Evolutionary conservation across 2,797 vertebrate species (phyloP).

Genomic region (Onychomys torridus): DNA sequence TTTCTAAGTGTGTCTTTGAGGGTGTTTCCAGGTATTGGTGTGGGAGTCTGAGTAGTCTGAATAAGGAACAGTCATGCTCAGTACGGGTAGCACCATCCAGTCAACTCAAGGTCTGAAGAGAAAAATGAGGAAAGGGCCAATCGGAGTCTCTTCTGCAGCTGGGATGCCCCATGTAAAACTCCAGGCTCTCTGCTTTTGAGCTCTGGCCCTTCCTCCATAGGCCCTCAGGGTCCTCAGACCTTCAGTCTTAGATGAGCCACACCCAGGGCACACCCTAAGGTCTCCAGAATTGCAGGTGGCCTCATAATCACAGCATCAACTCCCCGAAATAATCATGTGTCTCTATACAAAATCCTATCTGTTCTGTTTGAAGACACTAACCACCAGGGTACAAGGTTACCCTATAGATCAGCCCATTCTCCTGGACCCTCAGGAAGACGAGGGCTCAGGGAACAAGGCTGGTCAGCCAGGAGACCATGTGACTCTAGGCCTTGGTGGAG

Average conservation of each 20-base stretch:
- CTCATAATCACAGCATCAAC: background rate
- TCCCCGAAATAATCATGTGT: background rate
- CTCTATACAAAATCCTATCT: background rate
- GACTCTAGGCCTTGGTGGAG: background rate
- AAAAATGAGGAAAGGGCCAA: background rate
- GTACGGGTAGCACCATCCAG: background rate
- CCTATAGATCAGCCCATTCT: background rate
- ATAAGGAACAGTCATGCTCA: background rate
- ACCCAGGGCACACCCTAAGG: background rate
- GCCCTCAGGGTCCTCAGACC: background rate
- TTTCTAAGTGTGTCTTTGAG: background rate
- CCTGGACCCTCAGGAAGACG: background rate
- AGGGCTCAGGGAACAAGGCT: background rate
- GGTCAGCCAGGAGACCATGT: accelerated
- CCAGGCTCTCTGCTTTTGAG: background rate
- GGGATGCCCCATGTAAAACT: background rate
- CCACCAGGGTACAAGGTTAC: background rate
- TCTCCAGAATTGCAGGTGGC: background rate
- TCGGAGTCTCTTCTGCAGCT: background rate
- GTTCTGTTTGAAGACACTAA: background rate
- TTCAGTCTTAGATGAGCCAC: background rate
- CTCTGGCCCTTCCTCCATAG: background rate
- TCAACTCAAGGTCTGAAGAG: background rate
- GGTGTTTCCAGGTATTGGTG: no score
- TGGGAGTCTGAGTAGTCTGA: background rate